These are phyloP conservation scores for Pteropus rufus DNA, from an alignment of 2,797 vertebrate species.

Conservation along the genomic window DNA sequence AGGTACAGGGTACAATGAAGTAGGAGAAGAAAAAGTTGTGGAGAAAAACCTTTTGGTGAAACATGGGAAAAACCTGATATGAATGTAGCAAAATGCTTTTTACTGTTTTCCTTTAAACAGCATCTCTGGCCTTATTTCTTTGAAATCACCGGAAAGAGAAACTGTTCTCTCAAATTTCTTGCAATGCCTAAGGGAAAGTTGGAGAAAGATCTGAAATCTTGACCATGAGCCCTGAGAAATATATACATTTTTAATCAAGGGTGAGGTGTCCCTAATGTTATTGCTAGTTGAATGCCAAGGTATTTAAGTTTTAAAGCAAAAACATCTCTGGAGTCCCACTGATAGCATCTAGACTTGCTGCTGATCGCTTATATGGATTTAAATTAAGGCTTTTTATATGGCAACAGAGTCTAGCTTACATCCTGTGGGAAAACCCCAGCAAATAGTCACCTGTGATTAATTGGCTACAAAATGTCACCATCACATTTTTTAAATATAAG, in stretches of 20 bases:
- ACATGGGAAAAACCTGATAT: neutral
- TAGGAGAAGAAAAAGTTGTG: neutral
- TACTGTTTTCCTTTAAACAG: neutral
- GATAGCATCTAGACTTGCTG: neutral
- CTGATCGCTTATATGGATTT: neutral
- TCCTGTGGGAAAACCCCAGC: neutral
- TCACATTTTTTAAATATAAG: neutral
- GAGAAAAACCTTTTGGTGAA: neutral
- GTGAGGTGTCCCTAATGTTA: neutral
- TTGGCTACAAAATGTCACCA: slow-evolving; percentile 43
- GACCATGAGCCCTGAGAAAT: neutral
- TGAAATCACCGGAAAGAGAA: slow-evolving; percentile 20
- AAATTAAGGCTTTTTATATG: neutral
- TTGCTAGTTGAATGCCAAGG: slow-evolving; percentile 9
- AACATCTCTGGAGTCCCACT: neutral
- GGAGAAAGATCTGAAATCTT: neutral
- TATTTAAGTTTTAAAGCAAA: slow-evolving; percentile 40
- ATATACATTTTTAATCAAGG: slow-evolving; percentile 45
- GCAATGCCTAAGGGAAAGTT: neutral
- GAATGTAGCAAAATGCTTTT: neutral
- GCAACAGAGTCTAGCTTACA: neutral
- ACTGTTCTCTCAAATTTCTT: neutral
- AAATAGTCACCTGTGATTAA: slow-evolving; percentile 35
- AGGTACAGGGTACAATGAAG: neutral
- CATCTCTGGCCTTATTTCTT: neutral